Base-by-base conservation (phyloP, 2,113 vertebrate species). In the Mastomys natalensis region DNA sequence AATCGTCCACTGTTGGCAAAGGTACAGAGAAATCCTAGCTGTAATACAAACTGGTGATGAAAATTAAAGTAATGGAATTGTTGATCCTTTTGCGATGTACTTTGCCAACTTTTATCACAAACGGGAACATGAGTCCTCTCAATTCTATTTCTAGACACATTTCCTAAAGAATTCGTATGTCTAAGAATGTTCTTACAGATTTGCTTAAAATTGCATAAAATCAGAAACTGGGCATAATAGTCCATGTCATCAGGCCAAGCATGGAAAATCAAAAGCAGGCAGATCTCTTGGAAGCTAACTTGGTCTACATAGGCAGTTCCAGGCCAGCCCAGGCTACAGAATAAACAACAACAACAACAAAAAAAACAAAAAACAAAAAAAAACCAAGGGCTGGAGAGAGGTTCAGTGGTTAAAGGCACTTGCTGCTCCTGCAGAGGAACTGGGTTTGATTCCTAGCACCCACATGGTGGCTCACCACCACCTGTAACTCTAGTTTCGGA, bases 131-230 rank as follows among this genome's bases (percentile, higher is more conserved):
- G 87, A 89, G 58, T 77, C 78, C 80, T 87, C 91, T 72, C 73
- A 73, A 78, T 66, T 93, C 53, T 91, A 88, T 82, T 93, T 87
- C 93, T 77, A 96, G 87, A 84, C 96, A 89, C 37, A 86, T 37
- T 95, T 77, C 80, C 81, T 95, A n/a, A 93, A 90, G 74, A 91
- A 81, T 70, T 91, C 16, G 72, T 51, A 76, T 80, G 26, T 31
- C 31, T 45, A 91, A 86, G n/a, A 22, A 66, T 51, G 55, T 94
- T 87, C 80, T 89, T 58, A 77, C 22, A 80, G 72, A 17, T 62
- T 51, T 84, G 21, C 31, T 77, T 80, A 29, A 87, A 89, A 89
- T 10, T 77, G 48, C 77, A 37, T 82, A 68, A 87, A 95, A 66
- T 48, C 74, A 91, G 58, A 95, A 93, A 62, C 11, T 73, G 58